A percentile compares a stretch with the other conserved stretches of the same genome.
Evolutionary conservation across 35 echinoderm and acorn worm species (phyloP).

Genomic region (Lytechinus variegatus): DNA sequence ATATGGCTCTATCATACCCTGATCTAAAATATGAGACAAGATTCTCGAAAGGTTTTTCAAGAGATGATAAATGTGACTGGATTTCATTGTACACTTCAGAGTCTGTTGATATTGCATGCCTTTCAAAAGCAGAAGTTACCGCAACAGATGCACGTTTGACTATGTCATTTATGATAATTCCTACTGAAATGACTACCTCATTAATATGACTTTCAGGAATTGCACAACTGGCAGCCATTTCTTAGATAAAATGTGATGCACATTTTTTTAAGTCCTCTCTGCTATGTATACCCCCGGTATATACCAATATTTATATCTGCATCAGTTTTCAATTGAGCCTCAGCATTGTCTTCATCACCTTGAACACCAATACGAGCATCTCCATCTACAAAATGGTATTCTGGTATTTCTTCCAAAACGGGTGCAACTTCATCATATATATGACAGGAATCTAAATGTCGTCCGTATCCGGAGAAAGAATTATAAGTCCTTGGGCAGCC

Average conservation of each 20-base stretch:
- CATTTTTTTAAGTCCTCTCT: constrained; percentile 50
- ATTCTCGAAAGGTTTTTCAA: no score
- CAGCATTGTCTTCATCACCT: not conserved
- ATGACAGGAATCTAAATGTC: not conserved
- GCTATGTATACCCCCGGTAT: not conserved
- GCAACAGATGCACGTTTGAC: constrained; percentile 45
- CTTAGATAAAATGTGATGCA: constrained; percentile 47
- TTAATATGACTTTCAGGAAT: constrained; percentile 3
- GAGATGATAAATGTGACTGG: no score
- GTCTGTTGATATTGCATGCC: no score
- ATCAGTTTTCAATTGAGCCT: not conserved
- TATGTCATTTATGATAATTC: constrained; percentile 46
- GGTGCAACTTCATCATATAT: not conserved
- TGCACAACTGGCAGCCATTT: constrained; percentile 11
- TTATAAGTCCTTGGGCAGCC: not conserved
- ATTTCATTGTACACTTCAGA: no score
- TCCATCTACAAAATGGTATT: not conserved
- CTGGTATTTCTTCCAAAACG: not conserved
- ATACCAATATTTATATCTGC: constrained; percentile 27
- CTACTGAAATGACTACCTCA: not conserved
- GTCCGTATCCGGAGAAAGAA: not conserved
- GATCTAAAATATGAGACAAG: no score
- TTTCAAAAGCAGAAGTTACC: no score
- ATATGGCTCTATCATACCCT: no score
- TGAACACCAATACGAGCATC: not conserved